A percentile compares a stretch with the other conserved stretches of the same genome.
These are phyloP conservation scores for Euura lappo DNA, from an alignment of 1,140 invertebrate species.

Conservation along the genomic window DNA sequence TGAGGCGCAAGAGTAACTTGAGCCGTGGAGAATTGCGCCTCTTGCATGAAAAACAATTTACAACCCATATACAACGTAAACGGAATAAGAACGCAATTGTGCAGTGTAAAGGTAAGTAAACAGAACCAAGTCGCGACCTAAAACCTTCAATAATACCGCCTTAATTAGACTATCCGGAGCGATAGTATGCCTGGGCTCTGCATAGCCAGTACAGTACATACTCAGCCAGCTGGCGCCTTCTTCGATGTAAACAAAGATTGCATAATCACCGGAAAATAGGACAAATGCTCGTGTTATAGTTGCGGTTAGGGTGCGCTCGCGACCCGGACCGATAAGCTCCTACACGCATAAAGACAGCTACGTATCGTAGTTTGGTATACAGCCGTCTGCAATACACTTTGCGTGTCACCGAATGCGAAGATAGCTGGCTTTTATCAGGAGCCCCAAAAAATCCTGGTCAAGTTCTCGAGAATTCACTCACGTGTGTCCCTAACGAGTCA, in stretches of 20 bases:
- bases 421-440: no score
- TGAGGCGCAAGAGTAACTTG: no score
- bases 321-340: not conserved
- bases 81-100: not conserved
- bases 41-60: no score
- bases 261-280: conserved; percentile 24
- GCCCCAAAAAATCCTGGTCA: no score
- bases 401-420: no score
- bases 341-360: no score
- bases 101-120: conserved; percentile 2
- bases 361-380: no score
- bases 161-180: conserved; percentile 4
- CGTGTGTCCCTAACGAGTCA: no score
- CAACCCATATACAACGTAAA: no score
- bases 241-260: conserved; percentile 31
- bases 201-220: not conserved
- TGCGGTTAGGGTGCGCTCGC: conserved; percentile 11
- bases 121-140: not conserved
- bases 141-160: conserved; percentile 4
- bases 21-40: no score
- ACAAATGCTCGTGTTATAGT: not conserved
- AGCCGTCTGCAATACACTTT: no score
- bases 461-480: no score
- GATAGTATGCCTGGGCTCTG: not conserved
- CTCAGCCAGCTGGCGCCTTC: conserved; percentile 21